Base-by-base conservation (phyloP, 2,113 vertebrate genomes). In the Anoura caudifer region DNA sequence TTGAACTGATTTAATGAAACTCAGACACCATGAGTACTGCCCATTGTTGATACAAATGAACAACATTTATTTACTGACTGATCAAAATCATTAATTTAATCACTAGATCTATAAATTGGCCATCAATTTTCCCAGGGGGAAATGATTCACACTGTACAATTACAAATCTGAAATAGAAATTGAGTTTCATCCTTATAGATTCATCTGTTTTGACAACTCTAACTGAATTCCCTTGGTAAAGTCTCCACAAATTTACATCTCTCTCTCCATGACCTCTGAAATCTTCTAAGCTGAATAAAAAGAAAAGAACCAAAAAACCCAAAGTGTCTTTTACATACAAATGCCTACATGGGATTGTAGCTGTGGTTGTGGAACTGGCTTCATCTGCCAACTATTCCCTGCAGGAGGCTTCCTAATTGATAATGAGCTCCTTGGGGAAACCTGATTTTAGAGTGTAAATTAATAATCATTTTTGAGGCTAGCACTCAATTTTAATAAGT, bases 91-190 rank as follows among this genome's bases (percentile, higher is more conserved):
- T 91, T 31, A 47, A 56, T 63, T 65, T 26, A 38, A 26, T 45
- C 72, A 19, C 31, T 17, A 13, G 4, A 33, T 69, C 85, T 43
- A 41, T 47, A 73, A 79, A 67, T 7, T 45, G 79, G 45, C n/a
- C 43, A 11, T 72, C 11, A 4, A 7, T 75, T 67, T 69, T 50
- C 38, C 33, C 3, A 65, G 20, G 94, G 86, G 95, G 73, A 96
- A 96, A 86, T 28, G 83, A 95, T 91, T 97, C 91, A 20, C 70
- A 12, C 79, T 33, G 52, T 82, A 47, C 2, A 84, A 38, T 90
- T 72, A 80, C 28, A 61, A 73, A 2, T 61, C 76, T 95, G 76
- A 88, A 83, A 86, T 12, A 79, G 93, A 70, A 43, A 38, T 0
- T 88, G 54, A 47, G 28, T 94, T 89, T 85, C 69, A 85, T 67